Evolutionary conservation across 2,888 invertebrate species (phyloP), one percentile per base, ranked within the genome.

Genomic region (Litoditis marina): DNA sequence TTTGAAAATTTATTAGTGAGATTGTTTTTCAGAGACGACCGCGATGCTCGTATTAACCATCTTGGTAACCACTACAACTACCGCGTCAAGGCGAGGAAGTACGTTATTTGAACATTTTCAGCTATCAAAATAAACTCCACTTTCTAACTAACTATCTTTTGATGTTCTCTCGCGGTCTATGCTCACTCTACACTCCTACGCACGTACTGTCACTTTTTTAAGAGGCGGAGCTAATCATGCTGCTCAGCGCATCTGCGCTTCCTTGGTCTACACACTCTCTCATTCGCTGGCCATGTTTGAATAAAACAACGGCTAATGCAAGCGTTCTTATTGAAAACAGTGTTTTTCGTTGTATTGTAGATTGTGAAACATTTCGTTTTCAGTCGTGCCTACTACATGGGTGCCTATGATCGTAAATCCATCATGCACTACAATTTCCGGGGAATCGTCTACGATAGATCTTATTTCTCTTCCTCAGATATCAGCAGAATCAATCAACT

Each of bases 391-490:
- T 70, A 63, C 61, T 73, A 73, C 47, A 73, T 73, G 73, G 69
- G 73, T 16, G 65, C 54, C 13, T 73, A 73, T 32, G 73, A 73
- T 42, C 56, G 63, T 50, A 64, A 65, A n/a, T 73, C 73, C n/a
- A 73, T 73, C 53, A 73, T 73, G 73, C 73, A 73, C 60, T 73
- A 73, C 69, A 73, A 73, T 57, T 70, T 73, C 59, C 49, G 36
- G 4, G 66, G 59, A 27, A 63, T 73, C 34, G 66, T 69, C 62
- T 53, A 62, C 19, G 46, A 56, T 36, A 54, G 72, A 49, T 57
- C 55, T 32, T 59, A 66, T 36, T 73, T 73, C 66, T 66, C 65
- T 11, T 27, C 66, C 16, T 52, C 60, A n/a, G 73, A 73, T 39
- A 73, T 70, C 50, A 51, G 50, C 13, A 54, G 69, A 42, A 62